phyloP scores from a whole-genome alignment of 2,113 vertebrate genomes.

The Fulica atra region DNA sequence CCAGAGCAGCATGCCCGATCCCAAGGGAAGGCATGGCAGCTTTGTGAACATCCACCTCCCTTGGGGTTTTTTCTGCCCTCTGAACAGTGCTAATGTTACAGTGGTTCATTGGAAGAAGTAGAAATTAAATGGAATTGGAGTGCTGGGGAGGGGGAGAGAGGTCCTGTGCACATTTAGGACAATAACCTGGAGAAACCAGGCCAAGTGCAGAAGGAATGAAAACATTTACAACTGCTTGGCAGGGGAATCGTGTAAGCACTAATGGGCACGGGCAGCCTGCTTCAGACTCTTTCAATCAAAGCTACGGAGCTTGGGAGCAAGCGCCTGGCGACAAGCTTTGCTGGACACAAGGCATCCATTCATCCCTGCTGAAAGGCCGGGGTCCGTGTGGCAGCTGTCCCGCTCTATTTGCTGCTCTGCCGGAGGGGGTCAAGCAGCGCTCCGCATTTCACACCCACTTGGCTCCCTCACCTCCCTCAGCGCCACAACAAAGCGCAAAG shows the following conservation, averaged over 20 bases:
- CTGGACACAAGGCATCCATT: background rate
- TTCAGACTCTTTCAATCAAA: slow-evolving; percentile 19
- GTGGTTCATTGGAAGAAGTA: background rate
- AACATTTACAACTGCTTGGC: slow-evolving; percentile 1
- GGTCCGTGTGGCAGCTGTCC: background rate
- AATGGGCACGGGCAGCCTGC: background rate
- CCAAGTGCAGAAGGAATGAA: background rate
- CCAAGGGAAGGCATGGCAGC: background rate
- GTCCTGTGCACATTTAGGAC: background rate
- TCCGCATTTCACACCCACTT: background rate
- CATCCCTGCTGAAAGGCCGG: background rate
- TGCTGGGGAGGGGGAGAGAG: background rate
- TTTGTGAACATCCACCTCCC: background rate
- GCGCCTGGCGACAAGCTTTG: background rate
- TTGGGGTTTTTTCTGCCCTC: background rate
- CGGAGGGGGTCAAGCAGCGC: background rate
- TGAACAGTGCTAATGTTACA: background rate
- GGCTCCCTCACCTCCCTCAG: background rate
- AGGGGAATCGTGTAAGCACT: background rate
- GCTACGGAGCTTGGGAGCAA: background rate
- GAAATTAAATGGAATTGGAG: background rate
- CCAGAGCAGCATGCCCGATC: background rate
- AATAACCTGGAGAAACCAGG: slow-evolving; percentile 11
- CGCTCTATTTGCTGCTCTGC: background rate
- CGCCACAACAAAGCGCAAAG: background rate